Conservation (phyloP, 2,888 invertebrate genomes). For the Marasmarcha lunaedactyla region DNA sequence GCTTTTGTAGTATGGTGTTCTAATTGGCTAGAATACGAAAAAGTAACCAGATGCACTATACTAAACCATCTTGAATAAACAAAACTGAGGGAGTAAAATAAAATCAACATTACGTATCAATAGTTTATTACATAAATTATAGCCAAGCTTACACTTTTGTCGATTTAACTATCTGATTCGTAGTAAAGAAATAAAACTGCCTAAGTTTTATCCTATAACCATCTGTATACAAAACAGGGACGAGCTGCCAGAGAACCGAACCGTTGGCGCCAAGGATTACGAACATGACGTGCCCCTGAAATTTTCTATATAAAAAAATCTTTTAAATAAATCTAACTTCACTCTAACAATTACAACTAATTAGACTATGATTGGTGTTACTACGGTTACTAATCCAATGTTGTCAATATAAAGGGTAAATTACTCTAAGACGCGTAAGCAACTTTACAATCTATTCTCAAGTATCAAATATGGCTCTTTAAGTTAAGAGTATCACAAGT, state of each 20-base stretch:
- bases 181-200: constrained; percentile 52
- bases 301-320: constrained; percentile 47
- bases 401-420: constrained; percentile 26
- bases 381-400: constrained; percentile 49
- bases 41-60: no score
- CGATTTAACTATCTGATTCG: constrained; percentile 50
- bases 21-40: no score
- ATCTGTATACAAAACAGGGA: constrained; percentile 38
- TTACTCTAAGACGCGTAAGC: constrained; percentile 36
- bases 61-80: no score
- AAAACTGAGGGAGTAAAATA: no score
- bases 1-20: no score
- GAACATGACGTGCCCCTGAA: constrained; percentile 22
- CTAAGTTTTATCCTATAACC: constrained; percentile 42
- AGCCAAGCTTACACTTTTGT: constrained; percentile 67
- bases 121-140: constrained; percentile 70
- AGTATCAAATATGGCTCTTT: constrained; percentile 18
- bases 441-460: constrained; percentile 27
- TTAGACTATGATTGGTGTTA: constrained; percentile 67
- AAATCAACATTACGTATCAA: constrained; percentile 65
- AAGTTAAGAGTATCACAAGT: no score
- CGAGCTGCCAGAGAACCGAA: constrained; percentile 19
- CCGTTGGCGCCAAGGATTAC: constrained; percentile 12
- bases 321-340: constrained; percentile 63
- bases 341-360: constrained; percentile 54